Conservation (phyloP, 1,140 invertebrate species). For the Anastrepha obliqua region DNA sequence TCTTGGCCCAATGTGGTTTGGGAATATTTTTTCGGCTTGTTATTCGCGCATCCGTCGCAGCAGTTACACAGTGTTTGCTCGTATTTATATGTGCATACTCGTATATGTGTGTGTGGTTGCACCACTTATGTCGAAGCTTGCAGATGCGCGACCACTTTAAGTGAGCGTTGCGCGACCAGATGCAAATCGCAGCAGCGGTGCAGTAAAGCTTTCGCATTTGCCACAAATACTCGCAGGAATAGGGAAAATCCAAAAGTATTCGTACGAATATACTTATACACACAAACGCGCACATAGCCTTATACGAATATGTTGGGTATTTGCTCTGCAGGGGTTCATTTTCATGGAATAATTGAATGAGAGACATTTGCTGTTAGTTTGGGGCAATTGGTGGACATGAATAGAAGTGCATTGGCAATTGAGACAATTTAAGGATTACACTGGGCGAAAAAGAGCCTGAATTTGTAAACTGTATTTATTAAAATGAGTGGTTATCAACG, state of each 20-base stretch:
- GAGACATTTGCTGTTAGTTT: slow-evolving; percentile 2
- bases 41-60: not conserved
- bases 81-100: not conserved
- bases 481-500: too few species aligned
- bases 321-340: slow-evolving; percentile 39
- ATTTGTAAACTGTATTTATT: too few species aligned
- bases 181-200: not conserved
- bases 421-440: slow-evolving; percentile 17
- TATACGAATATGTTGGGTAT: not conserved
- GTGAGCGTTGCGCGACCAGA: not conserved
- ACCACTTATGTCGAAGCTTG: slow-evolving; percentile 16
- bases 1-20: slow-evolving; percentile 21
- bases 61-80: not conserved
- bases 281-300: too few species aligned
- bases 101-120: not conserved
- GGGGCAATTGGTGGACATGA: slow-evolving; percentile 3
- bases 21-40: slow-evolving; percentile 6
- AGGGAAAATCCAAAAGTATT: too few species aligned
- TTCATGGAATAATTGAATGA: slow-evolving; percentile 48
- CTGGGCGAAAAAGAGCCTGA: not conserved
- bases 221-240: not conserved
- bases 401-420: not conserved
- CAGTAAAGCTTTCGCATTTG: slow-evolving; percentile 9
- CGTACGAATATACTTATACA: too few species aligned
- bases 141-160: not conserved